Evolutionary conservation across 2,888 invertebrate genomes (phyloP).

Genomic region (Orthosia cruda): DNA sequence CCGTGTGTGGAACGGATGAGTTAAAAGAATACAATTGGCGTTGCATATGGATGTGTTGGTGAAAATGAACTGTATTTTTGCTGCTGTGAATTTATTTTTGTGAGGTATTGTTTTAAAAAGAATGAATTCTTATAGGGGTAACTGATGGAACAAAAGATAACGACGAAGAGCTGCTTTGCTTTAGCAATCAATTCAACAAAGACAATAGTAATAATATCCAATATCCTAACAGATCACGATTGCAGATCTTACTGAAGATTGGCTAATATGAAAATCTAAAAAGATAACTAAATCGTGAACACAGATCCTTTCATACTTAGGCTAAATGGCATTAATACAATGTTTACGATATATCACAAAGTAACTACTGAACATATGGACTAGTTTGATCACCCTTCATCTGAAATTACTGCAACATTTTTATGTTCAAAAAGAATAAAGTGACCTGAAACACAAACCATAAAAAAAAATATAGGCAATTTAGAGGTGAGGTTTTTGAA

Average conservation of each 20-base stretch:
- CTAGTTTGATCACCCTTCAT: background rate
- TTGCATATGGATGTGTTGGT: slow-evolving; percentile 66
- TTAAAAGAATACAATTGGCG: slow-evolving; percentile 70
- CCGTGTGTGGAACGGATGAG: slow-evolving; percentile 79
- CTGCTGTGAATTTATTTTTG: slow-evolving; percentile 36
- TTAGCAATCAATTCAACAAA: slow-evolving; percentile 7
- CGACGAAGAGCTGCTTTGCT: background rate
- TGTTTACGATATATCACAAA: background rate
- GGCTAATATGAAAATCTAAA: background rate
- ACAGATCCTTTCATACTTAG: background rate
- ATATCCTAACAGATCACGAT: slow-evolving; percentile 15
- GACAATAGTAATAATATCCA: background rate
- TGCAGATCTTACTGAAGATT: slow-evolving; percentile 1
- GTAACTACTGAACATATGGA: background rate
- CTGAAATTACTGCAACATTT: background rate
- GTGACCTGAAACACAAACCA: no score
- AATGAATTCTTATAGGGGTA: slow-evolving; percentile 17
- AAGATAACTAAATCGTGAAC: background rate
- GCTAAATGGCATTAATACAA: background rate
- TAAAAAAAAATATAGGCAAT: no score
- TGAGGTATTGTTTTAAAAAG: slow-evolving; percentile 47
- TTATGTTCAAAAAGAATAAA: no score
- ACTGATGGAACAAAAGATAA: slow-evolving; percentile 23
- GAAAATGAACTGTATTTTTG: slow-evolving; percentile 54
- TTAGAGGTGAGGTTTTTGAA: no score